Conservation (phyloP, 2,888 invertebrate species). For the Venusia cambrica region DNA sequence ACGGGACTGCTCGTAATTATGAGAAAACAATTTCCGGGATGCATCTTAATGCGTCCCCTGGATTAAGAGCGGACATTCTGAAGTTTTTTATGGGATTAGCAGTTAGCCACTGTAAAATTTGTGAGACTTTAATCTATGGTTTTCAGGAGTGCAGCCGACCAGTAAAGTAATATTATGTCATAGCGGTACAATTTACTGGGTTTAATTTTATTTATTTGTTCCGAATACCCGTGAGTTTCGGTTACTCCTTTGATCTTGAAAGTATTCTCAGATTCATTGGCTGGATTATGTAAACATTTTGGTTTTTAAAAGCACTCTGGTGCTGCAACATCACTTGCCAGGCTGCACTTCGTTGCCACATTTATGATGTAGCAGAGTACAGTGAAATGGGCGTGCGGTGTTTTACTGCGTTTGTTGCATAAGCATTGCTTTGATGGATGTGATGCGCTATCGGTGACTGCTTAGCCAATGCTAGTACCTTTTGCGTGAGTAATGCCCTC, state of each 20-base stretch:
- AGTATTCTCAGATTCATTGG: conserved; percentile 8
- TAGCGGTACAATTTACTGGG: conserved; percentile 21
- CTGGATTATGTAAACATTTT: conserved; percentile 11
- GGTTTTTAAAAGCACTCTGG: conserved; percentile 6
- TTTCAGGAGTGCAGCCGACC: conserved; percentile 22
- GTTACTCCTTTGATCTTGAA: conserved; percentile 14
- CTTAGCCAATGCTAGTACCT: conserved; percentile 75
- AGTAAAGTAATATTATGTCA: conserved; percentile 26
- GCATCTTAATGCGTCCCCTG: conserved; percentile 66
- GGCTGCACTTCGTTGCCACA: too few relatives aligned
- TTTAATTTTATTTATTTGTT: conserved; percentile 5
- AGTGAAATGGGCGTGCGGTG: conserved; percentile 2
- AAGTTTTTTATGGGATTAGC: conserved; percentile 42
- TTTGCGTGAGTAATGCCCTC: conserved; percentile 90
- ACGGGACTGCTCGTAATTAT: conserved; percentile 70
- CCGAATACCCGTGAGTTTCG: conserved; percentile 1
- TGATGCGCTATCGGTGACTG: neutral
- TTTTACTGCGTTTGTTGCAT: too few relatives aligned
- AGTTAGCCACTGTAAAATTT: conserved; percentile 30
- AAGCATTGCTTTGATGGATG: too few relatives aligned
- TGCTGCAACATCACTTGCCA: too few relatives aligned
- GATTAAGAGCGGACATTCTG: conserved; percentile 58
- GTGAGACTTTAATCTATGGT: conserved; percentile 30
- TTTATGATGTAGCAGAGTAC: too few relatives aligned
- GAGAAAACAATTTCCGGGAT: conserved; percentile 79